Conservation (phyloP, 2,797 vertebrate genomes). For the Rhabdomys pumilio region DNA sequence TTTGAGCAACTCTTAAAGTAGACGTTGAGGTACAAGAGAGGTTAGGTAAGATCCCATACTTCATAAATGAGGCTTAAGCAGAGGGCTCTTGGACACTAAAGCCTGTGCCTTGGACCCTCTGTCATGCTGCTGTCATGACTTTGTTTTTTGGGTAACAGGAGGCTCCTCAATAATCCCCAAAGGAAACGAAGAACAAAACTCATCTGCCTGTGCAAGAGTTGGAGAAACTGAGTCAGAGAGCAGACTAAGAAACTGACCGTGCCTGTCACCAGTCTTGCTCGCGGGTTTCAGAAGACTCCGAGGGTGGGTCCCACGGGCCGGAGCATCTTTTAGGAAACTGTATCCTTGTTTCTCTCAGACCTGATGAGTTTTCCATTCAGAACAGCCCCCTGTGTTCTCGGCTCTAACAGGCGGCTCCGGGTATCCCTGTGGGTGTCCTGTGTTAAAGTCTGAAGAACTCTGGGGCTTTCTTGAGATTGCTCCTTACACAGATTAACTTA, state of each 20-base stretch:
- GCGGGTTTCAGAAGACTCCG: background rate
- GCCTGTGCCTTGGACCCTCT: background rate
- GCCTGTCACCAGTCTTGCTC: background rate
- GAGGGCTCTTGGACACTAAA: background rate
- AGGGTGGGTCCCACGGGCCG: background rate
- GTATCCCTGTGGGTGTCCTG: background rate
- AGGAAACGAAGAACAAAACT: background rate
- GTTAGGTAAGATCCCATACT: background rate
- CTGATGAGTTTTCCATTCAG: background rate
- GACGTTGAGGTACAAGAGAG: background rate
- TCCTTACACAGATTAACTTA: background rate
- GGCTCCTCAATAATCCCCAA: background rate
- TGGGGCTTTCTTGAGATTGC: background rate
- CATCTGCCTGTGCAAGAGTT: background rate
- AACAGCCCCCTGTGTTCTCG: background rate
- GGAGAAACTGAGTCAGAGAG: slow-evolving; percentile 3
- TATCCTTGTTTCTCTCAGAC: background rate
- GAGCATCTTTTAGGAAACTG: background rate
- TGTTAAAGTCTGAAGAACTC: background rate
- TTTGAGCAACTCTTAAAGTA: background rate
- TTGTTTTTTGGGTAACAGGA: background rate
- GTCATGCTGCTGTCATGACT: background rate
- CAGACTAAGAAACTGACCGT: background rate
- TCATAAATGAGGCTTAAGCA: background rate
- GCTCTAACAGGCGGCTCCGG: background rate